These are phyloP conservation scores for Phaethornis superciliosus DNA, from an alignment of 2,113 vertebrate species.

Conservation along the genomic window DNA sequence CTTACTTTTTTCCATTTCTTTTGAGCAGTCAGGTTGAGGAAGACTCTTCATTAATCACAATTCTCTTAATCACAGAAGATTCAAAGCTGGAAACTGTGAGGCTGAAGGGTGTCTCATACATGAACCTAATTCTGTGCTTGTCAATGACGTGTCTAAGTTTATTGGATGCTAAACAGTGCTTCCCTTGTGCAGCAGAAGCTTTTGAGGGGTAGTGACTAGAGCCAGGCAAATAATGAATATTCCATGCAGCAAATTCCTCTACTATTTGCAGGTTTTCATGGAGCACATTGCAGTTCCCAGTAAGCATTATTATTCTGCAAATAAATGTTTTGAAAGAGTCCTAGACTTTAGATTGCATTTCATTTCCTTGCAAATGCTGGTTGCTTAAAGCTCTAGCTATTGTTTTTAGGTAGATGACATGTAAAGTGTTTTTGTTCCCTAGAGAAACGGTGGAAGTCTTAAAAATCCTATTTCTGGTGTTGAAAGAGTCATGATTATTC, in stretches of 20 bases:
- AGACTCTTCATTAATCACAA: neutral
- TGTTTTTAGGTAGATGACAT: neutral
- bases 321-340: conserved; percentile 33
- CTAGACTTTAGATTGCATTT: conserved; percentile 39
- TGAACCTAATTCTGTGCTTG: accelerated
- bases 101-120: neutral
- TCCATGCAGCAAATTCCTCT: neutral
- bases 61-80: neutral
- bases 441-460: neutral
- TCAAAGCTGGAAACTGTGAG: neutral
- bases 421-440: conserved; percentile 28
- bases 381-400: conserved; percentile 54
- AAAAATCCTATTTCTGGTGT: neutral
- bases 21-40: neutral
- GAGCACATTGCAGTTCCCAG: neutral
- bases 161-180: neutral
- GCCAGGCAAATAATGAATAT: conserved; percentile 36
- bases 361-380: conserved; percentile 31
- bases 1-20: neutral
- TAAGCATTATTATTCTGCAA: conserved; percentile 49
- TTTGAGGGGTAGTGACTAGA: neutral
- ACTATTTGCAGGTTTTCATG: conserved; percentile 10
- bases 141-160: neutral
- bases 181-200: neutral
- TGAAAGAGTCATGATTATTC: conserved; percentile 21